Evolutionary conservation across 2,888 invertebrate genomes (phyloP).

Genomic region (Hyles lineata): DNA sequence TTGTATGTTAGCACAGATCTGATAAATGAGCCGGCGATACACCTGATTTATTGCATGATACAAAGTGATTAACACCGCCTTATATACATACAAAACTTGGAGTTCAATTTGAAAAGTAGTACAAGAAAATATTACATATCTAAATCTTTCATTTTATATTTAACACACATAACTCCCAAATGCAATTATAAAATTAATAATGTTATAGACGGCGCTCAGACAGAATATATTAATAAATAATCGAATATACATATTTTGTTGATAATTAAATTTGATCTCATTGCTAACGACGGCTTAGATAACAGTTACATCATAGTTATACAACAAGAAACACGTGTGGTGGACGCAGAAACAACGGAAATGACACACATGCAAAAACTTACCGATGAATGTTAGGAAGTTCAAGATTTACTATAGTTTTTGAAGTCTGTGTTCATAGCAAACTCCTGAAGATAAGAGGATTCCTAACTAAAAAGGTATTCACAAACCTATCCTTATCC

Average conservation of each 20-base stretch:
- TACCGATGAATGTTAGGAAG: neutral
- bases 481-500: too few relatives aligned
- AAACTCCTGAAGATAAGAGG: neutral
- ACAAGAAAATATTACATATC: too few relatives aligned
- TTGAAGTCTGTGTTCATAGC: neutral
- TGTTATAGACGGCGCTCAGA: neutral
- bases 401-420: neutral
- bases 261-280: slow-evolving; percentile 11
- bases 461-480: too few relatives aligned
- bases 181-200: neutral
- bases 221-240: slow-evolving; percentile 6
- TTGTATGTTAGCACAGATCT: too few relatives aligned
- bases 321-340: slow-evolving; percentile 1
- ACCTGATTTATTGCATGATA: too few relatives aligned
- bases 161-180: neutral
- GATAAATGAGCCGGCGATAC: too few relatives aligned
- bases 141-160: neutral
- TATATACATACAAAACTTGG: too few relatives aligned
- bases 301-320: slow-evolving; percentile 5
- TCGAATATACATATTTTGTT: slow-evolving; percentile 6
- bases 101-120: too few relatives aligned
- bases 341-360: slow-evolving; percentile 21
- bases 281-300: slow-evolving; percentile 3
- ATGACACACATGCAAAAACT: slow-evolving; percentile 7
- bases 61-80: too few relatives aligned